phyloP scores from a whole-genome alignment of 2,113 vertebrate species.

The Gadus chalcogrammus region DNA sequence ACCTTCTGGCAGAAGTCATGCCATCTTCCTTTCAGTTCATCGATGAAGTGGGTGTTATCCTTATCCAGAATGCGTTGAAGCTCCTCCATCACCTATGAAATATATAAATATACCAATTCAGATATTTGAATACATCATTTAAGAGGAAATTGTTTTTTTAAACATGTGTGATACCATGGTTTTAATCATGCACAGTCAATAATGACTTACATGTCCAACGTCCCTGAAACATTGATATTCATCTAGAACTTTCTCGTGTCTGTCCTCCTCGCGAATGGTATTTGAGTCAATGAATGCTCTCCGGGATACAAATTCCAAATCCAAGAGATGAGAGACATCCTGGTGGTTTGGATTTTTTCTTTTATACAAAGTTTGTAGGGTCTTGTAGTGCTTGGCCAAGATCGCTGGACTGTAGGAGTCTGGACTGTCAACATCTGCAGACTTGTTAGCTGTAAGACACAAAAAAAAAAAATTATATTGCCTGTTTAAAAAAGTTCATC shows the following conservation, averaged over 20 bases:
- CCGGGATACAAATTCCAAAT: slow-evolving; percentile 27
- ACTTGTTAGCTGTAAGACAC: no score
- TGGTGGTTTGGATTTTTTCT: slow-evolving; percentile 21
- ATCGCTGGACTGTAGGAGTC: no score
- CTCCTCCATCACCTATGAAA: slow-evolving; percentile 22
- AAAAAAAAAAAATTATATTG: no score
- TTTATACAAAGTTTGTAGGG: no score
- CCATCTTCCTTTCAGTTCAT: slow-evolving; percentile 25
- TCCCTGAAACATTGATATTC: not conserved
- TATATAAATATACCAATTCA: slow-evolving; percentile 10
- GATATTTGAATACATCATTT: slow-evolving; percentile 2
- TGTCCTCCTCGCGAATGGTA: slow-evolving; percentile 2
- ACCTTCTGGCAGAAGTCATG: slow-evolving; percentile 17
- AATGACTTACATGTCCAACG: slow-evolving; percentile 21
- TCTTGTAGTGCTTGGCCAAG: no score
- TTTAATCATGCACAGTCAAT: slow-evolving; percentile 14
- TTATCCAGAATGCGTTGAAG: slow-evolving; percentile 13
- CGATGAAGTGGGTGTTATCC: no score
- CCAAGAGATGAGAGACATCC: slow-evolving; percentile 22
- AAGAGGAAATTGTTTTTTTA: not conserved
- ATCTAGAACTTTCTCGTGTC: not conserved
- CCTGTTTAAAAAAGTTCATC: not conserved
- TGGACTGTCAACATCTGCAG: no score
- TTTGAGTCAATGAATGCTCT: slow-evolving; percentile 30
- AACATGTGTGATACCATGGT: not conserved